Evolutionary conservation across 2,113 vertebrate genomes (phyloP), one percentile per base, ranked within the genome.

Genomic region (Centropus unirufus): DNA sequence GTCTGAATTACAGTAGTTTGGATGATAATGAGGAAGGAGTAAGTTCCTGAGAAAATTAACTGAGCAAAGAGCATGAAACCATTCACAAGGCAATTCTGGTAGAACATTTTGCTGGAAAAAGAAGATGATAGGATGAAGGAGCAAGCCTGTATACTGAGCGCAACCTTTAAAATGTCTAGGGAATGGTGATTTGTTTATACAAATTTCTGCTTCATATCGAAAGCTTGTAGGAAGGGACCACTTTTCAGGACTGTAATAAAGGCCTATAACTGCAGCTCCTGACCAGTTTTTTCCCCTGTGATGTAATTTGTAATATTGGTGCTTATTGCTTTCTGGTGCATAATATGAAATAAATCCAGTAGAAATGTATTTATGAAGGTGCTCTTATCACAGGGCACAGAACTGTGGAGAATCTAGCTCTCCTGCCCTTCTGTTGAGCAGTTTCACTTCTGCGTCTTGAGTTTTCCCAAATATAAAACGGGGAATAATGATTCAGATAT

Each of bases 151-250:
- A 21, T 81, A 36, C 59, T 74, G 29, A 57, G 29, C 46, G 29
- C 23, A 52, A 8, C 61, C 59, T 63, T 87, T 67, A 36, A 92
- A 80, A 63, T 44, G 27, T 62, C 27, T 63, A 15, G 63, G 72
- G 61, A 81, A 42, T 4, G 2, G 44, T 88, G 84, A 90, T 93
- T 88, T 88, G 36, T 89, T 95, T 83, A 17, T 80, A 34, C 89
- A 67, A 83, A 87, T 86, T 90, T 90, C 40, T 77, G 42, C 39
- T 85, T 85, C 55, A 44, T 94, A 67, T 63, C 46, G 95, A 80
- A 62, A 39, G 36, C n/a, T 59, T 66, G 62, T 62, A 69, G 36
- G 63, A 83, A 87, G 63, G 42, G 34, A 69, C 74, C 19, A 3
- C 67, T 87, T 92, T 91, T 77, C 46, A 59, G 23, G 20, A 83